Evolutionary conservation across 35 echinoderm and acorn worm genomes (phyloP).

Genomic region (Holothuria glaberrima): DNA sequence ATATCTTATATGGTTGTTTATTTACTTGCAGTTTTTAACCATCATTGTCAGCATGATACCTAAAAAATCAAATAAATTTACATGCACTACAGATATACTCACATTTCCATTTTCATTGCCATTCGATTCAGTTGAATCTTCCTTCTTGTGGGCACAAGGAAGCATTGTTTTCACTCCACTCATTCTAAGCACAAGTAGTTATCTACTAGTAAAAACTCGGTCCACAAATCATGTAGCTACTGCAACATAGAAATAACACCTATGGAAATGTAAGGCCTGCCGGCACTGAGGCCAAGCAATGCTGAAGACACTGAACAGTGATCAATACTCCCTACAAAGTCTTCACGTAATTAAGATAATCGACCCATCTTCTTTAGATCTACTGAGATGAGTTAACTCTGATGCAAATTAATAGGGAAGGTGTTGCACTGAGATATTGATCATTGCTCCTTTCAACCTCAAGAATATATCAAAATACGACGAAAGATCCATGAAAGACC

Average conservation of each 20-base stretch:
- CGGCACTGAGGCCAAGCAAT: neutral
- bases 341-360: constrained; percentile 43
- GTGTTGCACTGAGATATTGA: neutral
- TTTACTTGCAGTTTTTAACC: too few relatives aligned
- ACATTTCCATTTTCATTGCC: constrained; percentile 34
- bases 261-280: neutral
- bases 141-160: constrained; percentile 31
- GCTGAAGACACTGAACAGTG: neutral
- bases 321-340: constrained; percentile 34
- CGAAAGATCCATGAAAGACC: too few relatives aligned
- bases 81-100: neutral
- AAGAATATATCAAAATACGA: too few relatives aligned
- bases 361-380: constrained; percentile 20
- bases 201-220: neutral
- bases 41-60: too few relatives aligned
- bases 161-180: constrained; percentile 40
- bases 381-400: constrained; percentile 8
- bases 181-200: neutral
- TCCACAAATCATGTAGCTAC: neutral
- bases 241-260: neutral
- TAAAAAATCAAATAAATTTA: too few relatives aligned
- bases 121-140: constrained; percentile 5
- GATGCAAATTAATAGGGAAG: constrained; percentile 39
- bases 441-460: neutral
- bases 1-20: too few relatives aligned